Conservation (phyloP, 1,140 invertebrate genomes). For the Lepidurus packardi region DNA sequence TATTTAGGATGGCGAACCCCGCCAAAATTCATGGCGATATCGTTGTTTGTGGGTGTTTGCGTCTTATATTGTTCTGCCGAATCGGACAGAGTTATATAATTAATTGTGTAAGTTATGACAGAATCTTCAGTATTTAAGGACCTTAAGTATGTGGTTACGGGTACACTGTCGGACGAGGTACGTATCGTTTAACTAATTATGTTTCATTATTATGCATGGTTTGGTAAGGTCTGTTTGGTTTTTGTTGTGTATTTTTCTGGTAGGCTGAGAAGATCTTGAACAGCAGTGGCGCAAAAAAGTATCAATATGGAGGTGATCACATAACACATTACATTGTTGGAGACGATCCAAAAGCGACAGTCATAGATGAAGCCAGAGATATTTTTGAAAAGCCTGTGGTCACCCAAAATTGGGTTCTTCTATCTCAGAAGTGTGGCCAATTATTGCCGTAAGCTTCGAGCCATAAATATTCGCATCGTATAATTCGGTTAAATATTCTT, state of each 20-base stretch:
- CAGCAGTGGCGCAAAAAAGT: constrained; percentile 72
- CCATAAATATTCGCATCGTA: constrained; percentile 37
- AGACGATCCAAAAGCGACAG: constrained; percentile 66
- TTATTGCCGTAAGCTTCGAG: constrained; percentile 64
- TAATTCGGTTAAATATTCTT: constrained; percentile 28
- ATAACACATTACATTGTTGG: constrained; percentile 84
- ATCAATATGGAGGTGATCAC: constrained; percentile 77
- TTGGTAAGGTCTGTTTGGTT: background rate
- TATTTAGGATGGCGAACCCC: background rate
- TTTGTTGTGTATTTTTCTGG: constrained; percentile 34
- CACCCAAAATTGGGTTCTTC: constrained; percentile 72
- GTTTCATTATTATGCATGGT: too few species aligned
- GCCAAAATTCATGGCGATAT: background rate
- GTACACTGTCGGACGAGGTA: background rate
- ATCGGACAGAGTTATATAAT: background rate
- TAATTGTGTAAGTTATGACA: background rate
- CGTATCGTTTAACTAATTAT: background rate
- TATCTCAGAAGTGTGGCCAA: constrained; percentile 60
- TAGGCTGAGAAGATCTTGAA: constrained; percentile 70
- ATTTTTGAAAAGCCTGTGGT: constrained; percentile 85
- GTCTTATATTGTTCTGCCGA: background rate
- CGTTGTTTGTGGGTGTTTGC: background rate
- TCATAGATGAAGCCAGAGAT: constrained; percentile 76
- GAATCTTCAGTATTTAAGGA: background rate
- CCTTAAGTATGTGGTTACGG: background rate